These are phyloP conservation scores for Brachionus angularis DNA, from an alignment of 1,140 invertebrate species.

Conservation along the genomic window DNA sequence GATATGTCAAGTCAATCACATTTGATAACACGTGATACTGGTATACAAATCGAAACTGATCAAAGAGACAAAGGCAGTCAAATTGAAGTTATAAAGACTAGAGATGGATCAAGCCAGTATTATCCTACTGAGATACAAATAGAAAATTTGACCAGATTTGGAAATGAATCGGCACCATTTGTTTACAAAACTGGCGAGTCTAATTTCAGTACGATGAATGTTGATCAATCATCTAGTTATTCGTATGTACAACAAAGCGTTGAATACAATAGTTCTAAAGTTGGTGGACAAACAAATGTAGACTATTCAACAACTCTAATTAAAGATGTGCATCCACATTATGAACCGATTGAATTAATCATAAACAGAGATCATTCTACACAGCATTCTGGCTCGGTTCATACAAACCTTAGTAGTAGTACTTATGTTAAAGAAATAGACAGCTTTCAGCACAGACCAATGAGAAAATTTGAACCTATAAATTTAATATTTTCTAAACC, in stretches of 20 bases:
- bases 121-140: too few relatives aligned
- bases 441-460: not conserved
- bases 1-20: too few relatives aligned
- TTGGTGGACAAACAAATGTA: constrained; percentile 1
- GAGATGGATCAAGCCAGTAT: not conserved
- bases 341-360: constrained; percentile 30
- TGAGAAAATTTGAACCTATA: constrained; percentile 8
- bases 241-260: not conserved
- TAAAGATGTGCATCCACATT: constrained; percentile 4
- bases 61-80: constrained; percentile 1
- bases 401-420: not conserved
- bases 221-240: too few relatives aligned
- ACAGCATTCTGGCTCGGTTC: not conserved
- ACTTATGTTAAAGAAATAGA: constrained; percentile 36
- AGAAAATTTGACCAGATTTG: too few relatives aligned
- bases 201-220: too few relatives aligned
- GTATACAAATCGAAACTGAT: too few relatives aligned
- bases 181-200: not conserved
- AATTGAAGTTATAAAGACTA: not conserved
- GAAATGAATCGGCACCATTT: not conserved
- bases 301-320: constrained; percentile 42
- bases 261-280: not conserved
- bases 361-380: constrained; percentile 12
- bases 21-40: too few relatives aligned
- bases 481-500: constrained; percentile 38